These are phyloP conservation scores for Lysandra bellargus DNA, from an alignment of 2,888 invertebrate species.

Conservation along the genomic window DNA sequence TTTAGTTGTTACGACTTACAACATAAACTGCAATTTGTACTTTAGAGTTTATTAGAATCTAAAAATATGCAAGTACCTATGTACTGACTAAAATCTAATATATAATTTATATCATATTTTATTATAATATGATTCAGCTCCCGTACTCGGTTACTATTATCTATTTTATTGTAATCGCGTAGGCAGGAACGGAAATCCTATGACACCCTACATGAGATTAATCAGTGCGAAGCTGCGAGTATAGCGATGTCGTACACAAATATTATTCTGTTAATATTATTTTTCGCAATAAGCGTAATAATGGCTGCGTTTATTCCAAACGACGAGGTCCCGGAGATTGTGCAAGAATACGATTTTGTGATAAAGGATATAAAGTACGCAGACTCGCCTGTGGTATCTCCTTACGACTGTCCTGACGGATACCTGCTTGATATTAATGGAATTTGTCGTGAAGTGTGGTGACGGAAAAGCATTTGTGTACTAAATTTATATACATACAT, in stretches of 20 bases:
- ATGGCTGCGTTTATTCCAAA: constrained; percentile 38
- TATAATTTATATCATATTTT: background rate
- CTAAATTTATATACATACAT: background rate
- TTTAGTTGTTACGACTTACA: no score
- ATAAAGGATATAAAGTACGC: constrained; percentile 50
- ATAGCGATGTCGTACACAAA: background rate
- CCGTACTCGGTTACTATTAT: background rate
- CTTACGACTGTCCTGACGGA: constrained; percentile 52
- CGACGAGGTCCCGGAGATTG: constrained; percentile 36
- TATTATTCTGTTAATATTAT: background rate
- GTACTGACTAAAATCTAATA: background rate
- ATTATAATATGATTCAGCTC: background rate
- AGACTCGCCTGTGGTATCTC: constrained; percentile 53
- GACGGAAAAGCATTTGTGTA: constrained; percentile 33
- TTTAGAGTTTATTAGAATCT: background rate
- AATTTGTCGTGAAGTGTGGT: constrained; percentile 67
- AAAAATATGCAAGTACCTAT: background rate
- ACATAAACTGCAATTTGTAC: no score
- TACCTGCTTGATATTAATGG: constrained; percentile 52
- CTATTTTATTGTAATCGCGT: constrained; percentile 13
- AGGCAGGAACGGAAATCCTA: constrained; percentile 37
- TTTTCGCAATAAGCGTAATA: background rate
- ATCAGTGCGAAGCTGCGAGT: background rate
- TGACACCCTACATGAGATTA: background rate
- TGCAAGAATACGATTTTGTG: constrained; percentile 44